These are phyloP conservation scores for Pogona vitticeps DNA, from an alignment of 2,113 vertebrate genomes.

Conservation along the genomic window DNA sequence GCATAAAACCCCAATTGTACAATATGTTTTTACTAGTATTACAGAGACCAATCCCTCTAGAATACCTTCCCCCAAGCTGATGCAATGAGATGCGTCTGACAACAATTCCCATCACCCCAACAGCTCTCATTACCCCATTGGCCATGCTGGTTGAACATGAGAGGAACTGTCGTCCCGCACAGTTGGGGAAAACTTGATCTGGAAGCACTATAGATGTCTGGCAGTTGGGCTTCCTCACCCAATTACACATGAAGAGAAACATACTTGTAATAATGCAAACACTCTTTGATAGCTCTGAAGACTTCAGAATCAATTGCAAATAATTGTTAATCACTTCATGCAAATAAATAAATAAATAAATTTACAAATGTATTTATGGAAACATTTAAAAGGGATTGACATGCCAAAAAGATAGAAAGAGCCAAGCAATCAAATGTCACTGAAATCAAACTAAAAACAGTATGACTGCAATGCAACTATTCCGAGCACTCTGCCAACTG, in stretches of 20 bases:
- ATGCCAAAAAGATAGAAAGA: background rate
- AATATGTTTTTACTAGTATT: no score
- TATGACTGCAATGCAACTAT: background rate
- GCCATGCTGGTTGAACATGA: no score
- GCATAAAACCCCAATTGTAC: no score
- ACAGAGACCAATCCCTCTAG: no score
- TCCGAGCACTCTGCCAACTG: background rate
- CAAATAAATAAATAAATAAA: background rate
- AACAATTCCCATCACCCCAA: no score
- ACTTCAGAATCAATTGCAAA: constrained; percentile 7
- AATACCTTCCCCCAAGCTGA: no score
- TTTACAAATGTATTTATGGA: no score
- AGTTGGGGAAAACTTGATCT: no score
- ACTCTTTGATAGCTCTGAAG: background rate
- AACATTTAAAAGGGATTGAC: background rate
- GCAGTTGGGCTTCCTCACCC: background rate
- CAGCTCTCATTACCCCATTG: no score
- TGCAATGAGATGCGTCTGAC: no score
- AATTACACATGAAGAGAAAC: background rate
- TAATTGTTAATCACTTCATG: background rate
- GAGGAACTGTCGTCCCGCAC: no score
- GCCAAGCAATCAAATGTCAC: background rate
- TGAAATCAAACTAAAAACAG: background rate
- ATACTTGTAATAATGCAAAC: background rate
- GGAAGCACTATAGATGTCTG: background rate